Conservation (phyloP, 2,888 invertebrate genomes). For the Thymelicus sylvestris region DNA sequence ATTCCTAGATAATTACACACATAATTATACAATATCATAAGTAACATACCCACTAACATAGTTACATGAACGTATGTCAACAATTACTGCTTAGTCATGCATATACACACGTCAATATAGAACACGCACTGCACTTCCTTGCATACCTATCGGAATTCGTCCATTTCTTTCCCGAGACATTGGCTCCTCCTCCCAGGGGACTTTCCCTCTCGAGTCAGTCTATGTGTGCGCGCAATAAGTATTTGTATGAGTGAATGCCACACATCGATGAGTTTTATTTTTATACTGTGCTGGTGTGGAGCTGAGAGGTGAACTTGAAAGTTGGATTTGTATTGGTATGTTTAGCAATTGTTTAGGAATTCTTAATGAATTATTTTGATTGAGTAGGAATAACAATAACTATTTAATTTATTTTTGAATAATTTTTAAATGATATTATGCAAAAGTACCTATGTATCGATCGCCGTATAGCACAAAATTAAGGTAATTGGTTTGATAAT, state of each 20-base stretch:
- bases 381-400: not conserved
- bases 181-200: slow-evolving; percentile 83
- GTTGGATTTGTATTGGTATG: not conserved
- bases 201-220: slow-evolving; percentile 75
- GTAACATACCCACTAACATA: no score
- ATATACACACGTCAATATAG: slow-evolving; percentile 51
- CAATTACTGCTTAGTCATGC: no score
- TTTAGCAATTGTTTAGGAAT: not conserved
- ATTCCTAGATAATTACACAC: no score
- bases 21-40: no score
- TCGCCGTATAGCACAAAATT: no score
- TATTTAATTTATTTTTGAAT: not conserved
- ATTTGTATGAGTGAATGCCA: slow-evolving; percentile 52
- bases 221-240: slow-evolving; percentile 54
- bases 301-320: slow-evolving; percentile 65
- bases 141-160: slow-evolving; percentile 79
- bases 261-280: slow-evolving; percentile 65
- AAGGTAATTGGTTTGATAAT: no score
- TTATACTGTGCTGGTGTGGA: slow-evolving; percentile 51
- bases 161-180: slow-evolving; percentile 77
- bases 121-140: slow-evolving; percentile 75
- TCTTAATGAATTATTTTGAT: not conserved
- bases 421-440: not conserved
- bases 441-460: not conserved
- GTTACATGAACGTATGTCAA: no score